phyloP scores from a whole-genome alignment of 2,888 invertebrate species.

The Kryphioiulus occultus region DNA sequence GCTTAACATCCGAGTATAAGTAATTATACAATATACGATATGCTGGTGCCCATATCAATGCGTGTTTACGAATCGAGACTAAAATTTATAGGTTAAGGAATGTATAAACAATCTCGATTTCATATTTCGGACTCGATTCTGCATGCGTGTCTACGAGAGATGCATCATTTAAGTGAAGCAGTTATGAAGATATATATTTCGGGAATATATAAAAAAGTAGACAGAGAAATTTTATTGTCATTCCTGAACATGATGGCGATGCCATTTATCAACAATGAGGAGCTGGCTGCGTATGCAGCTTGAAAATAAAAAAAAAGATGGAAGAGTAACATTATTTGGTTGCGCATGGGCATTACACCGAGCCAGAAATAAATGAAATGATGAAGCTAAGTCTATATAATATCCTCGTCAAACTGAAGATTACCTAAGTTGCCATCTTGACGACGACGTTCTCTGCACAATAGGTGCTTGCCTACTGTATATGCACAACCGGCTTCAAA shows the following conservation, averaged over 20 bases:
- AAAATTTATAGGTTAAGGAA: conserved; percentile 40
- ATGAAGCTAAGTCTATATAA: conserved; percentile 40
- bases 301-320: neutral
- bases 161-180: conserved; percentile 39
- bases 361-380: conserved; percentile 38
- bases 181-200: conserved; percentile 40
- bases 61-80: conserved; percentile 29
- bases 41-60: conserved; percentile 36
- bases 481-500: neutral
- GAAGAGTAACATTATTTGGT: neutral
- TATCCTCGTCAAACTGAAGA: conserved; percentile 40
- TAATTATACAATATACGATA: conserved; percentile 13
- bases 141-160: conserved; percentile 28
- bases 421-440: conserved; percentile 39
- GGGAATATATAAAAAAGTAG: neutral
- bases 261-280: conserved; percentile 36
- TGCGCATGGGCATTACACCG: neutral
- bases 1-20: neutral
- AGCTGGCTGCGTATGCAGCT: neutral
- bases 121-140: conserved; percentile 18
- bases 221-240: conserved; percentile 31
- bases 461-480: neutral
- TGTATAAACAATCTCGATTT: conserved; percentile 39
- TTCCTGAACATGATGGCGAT: conserved; percentile 40
- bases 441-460: neutral